Evolutionary conservation across 2,888 invertebrate genomes (phyloP).

Genomic region (Pollenia griseotomentosa): DNA sequence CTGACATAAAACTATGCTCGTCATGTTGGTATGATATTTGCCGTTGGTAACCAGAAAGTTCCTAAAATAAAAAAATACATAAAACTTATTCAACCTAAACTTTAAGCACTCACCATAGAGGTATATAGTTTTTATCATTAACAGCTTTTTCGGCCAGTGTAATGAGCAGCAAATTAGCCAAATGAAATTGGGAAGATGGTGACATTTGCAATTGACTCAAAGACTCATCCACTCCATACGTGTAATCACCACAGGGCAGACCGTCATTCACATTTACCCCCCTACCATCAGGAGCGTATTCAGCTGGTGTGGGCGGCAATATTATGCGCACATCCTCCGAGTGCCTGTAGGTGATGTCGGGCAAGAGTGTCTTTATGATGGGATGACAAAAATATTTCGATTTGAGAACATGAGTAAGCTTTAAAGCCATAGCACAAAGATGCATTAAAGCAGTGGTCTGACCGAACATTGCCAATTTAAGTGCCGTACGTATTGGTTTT

Average conservation of each 20-base stretch:
- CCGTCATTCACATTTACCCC: constrained; percentile 78
- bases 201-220: constrained; percentile 83
- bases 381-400: constrained; percentile 80
- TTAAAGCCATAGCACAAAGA: constrained; percentile 84
- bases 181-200: constrained; percentile 84
- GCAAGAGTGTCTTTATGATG: constrained; percentile 79
- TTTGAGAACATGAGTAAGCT: constrained; percentile 81
- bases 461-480: constrained; percentile 84
- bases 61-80: constrained; percentile 76
- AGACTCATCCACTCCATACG: constrained; percentile 82
- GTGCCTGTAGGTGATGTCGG: constrained; percentile 81
- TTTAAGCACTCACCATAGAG: constrained; percentile 80
- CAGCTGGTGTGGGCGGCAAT: constrained; percentile 76
- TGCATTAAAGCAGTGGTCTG: constrained; percentile 84
- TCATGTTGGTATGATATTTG: constrained; percentile 84
- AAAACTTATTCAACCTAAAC: constrained; percentile 18
- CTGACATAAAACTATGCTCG: constrained; percentile 84
- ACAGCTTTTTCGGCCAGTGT: constrained; percentile 83
- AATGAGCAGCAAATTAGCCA: constrained; percentile 83
- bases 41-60: constrained; percentile 83
- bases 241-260: constrained; percentile 81
- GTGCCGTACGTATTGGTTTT: constrained; percentile 83
- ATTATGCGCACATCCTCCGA: constrained; percentile 81
- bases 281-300: constrained; percentile 56
- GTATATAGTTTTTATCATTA: constrained; percentile 83